Evolutionary conservation across 1,140 invertebrate species (phyloP).

Genomic region (Coptotermes formosanus): DNA sequence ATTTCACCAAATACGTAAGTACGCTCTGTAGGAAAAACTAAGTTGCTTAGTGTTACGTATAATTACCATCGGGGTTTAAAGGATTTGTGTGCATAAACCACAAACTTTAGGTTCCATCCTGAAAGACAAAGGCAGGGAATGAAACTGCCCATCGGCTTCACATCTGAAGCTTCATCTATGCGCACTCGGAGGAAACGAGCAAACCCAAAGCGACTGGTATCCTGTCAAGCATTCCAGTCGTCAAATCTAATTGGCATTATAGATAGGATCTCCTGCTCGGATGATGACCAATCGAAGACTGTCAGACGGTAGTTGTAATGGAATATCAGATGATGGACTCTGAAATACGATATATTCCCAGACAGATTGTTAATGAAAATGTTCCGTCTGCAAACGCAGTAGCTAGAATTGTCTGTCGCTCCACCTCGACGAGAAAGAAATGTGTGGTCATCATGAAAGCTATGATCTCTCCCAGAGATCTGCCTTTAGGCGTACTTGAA

Average conservation of each 20-base stretch:
- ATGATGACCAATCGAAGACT: background rate
- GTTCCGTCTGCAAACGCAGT: background rate
- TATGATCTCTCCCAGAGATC: background rate
- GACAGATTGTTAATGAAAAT: background rate
- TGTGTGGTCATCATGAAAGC: background rate
- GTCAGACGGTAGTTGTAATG: background rate
- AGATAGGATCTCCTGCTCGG: background rate
- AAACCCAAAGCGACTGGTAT: background rate
- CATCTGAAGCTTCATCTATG: background rate
- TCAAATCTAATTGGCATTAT: conserved; percentile 6
- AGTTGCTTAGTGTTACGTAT: too few relatives aligned
- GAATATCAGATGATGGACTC: background rate
- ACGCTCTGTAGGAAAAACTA: too few relatives aligned
- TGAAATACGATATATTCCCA: background rate
- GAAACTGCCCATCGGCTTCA: too few relatives aligned
- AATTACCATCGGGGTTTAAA: too few relatives aligned
- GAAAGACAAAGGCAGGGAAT: too few relatives aligned
- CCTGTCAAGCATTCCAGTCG: conserved; percentile 2
- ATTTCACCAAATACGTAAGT: too few relatives aligned
- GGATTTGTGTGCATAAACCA: too few relatives aligned
- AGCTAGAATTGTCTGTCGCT: background rate
- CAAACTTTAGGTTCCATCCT: too few relatives aligned
- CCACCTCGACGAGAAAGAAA: background rate
- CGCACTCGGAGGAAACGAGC: background rate
- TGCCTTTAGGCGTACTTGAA: background rate